phyloP scores from a whole-genome alignment of 2,888 invertebrate species.

The Mallateleia sp. region DNA sequence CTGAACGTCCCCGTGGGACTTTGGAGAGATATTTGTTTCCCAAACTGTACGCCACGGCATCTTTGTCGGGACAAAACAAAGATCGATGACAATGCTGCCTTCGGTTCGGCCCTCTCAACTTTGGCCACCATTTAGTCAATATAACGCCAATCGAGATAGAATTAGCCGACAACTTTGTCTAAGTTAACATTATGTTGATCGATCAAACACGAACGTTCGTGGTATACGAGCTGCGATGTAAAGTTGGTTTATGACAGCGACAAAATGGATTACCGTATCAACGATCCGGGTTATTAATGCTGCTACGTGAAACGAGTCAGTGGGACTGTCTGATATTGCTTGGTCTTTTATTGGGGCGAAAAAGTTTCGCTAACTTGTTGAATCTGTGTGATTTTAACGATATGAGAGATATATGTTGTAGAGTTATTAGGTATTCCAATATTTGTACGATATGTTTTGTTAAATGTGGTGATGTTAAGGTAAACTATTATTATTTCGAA shows the following conservation, averaged over 20 bases:
- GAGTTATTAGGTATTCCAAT: too few species aligned
- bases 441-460: too few species aligned
- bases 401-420: too few species aligned
- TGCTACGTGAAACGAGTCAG: not conserved
- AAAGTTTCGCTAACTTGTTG: too few species aligned
- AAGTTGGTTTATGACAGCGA: slow-evolving; percentile 17
- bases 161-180: slow-evolving; percentile 54
- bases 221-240: not conserved
- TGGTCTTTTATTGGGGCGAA: too few species aligned
- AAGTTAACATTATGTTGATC: slow-evolving; percentile 56
- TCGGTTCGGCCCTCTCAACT: slow-evolving; percentile 36
- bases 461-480: too few species aligned
- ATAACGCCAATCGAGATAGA: slow-evolving; percentile 42
- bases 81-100: slow-evolving; percentile 58
- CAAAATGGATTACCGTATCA: slow-evolving; percentile 24
- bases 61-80: slow-evolving; percentile 60
- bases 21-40: slow-evolving; percentile 59
- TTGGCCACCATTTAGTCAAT: slow-evolving; percentile 59
- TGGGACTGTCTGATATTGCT: too few species aligned
- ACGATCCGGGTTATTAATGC: slow-evolving; percentile 11
- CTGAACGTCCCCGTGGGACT: slow-evolving; percentile 63
- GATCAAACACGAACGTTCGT: slow-evolving; percentile 26
- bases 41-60: slow-evolving; percentile 39
- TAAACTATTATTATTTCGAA: too few species aligned
- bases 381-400: too few species aligned